Base-by-base conservation (phyloP, 2,113 vertebrate genomes). In the Elephas maximus region DNA sequence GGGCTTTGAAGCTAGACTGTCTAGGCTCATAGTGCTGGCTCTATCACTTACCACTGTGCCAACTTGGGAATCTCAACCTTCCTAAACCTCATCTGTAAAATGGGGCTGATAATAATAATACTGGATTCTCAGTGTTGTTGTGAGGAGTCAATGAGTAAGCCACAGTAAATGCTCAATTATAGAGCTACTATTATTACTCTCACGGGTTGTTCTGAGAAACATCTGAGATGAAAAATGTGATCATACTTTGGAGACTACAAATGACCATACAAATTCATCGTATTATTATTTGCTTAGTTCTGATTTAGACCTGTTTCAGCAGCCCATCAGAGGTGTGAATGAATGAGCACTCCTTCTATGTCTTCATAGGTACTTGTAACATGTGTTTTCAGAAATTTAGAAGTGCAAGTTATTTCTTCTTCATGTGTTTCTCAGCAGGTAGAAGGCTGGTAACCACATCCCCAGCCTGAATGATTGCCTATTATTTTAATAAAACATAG, bases 371-470 rank as follows among this genome's bases (percentile, higher is more conserved):
- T 6, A 48, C n/a, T 37, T 63, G 45, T 23, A 90, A 10, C 41
- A n/a, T 57, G 53, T 51, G 2, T 83, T 94, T 90, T 90, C 41
- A 78, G 63, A 63, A 84, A 67, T 74, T 45, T 45, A 71, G 71
- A 89, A 78, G 24, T 60, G n/a, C 65, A 89, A 62, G 11, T 44
- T 65, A 37, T 80, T 90, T 78, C 21, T 90, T 93, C 20, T 92
- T 77, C 14, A 7, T 44, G 26, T 24, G 1, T 17, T 15, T 76
- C 71, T 79, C 30, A 51, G 51, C 15, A 44, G 23, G 18, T 45
- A 48, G 45, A 62, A 24, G 6, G 53, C 63, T 69, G 48, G 41
- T 51, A 83, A 41, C 20, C 30, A 63, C 23, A 65, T 4, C 41
- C 37, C 21, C 30, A 26, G 23, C 21, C 51, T 51, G 33, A 65